Base-by-base conservation (phyloP, 2,113 vertebrate genomes). In the Camelus dromedarius region DNA sequence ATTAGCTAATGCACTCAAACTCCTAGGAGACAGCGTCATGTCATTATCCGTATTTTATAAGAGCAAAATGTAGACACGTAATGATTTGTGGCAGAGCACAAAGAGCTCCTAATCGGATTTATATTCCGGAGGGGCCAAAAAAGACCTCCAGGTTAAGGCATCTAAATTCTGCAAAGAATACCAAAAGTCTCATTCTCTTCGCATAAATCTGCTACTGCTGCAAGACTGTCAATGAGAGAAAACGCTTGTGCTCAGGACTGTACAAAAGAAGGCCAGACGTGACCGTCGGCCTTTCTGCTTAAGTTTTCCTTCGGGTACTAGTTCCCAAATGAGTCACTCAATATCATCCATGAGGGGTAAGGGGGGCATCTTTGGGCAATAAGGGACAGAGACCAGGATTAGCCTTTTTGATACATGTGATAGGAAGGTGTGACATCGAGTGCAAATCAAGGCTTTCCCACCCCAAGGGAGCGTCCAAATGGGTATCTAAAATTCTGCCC, bases 1-100 rank as follows among this genome's bases (percentile, higher is more conserved):
- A 58, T 97, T 97, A 96, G 93, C 95, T 97, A 97, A 98, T 80
- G 64, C 73, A 73, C 91, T 95, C 93, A 54, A 83, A 89, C 64
- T 89, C 92, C 95, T 96, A 80, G 70, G 96, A 96, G 91, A 93
- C 52, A 22, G 24, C 85, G 82, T 54, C 89, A 38, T 58, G 67
- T 81, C 87, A 52, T 83, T 93, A 89, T 88, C 89, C 73, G 46
- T 86, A 93, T 83, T 94, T 95, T 81, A 89, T 56, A 93, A 95
- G 69, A 83, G 75, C 26, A 54, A 79, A 94, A 75, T 46, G 52
- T 35, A 93, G 93, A 86, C 7, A 0, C 38, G 67, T 24, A 75
- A 97, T 95, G 95, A 97, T 91, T 93, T 89, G 89, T 80, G 69
- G 89, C 82, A 82, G 46, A 89, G 80, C 67, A 93, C 91, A 91